Percentiles rank a stretch among this genome's conserved stretches.
phyloP scores from a whole-genome alignment of 2,888 invertebrate genomes.

The Apoderus coryli region DNA sequence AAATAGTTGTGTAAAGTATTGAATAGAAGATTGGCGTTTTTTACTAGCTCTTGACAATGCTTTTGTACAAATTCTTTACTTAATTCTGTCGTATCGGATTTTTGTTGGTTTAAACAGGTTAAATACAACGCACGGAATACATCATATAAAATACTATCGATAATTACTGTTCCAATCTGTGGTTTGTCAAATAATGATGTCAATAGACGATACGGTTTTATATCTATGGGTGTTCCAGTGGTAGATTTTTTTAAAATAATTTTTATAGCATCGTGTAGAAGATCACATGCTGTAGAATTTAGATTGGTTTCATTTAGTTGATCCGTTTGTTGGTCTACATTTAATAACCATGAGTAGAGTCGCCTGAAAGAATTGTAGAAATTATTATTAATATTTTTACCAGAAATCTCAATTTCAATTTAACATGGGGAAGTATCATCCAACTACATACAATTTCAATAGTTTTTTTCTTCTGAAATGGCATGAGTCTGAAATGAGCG shows the following conservation, averaged over 20 bases:
- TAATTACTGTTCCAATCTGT: slow-evolving; percentile 65
- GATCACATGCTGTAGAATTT: slow-evolving; percentile 38
- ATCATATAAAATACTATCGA: slow-evolving; percentile 63
- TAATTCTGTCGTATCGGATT: slow-evolving; percentile 23
- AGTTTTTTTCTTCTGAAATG: no score
- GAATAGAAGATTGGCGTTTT: slow-evolving; percentile 72
- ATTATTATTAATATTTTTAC: no score
- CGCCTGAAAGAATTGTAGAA: slow-evolving; percentile 45
- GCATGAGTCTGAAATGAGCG: no score
- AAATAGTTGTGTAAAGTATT: slow-evolving; percentile 73
- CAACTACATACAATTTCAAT: no score
- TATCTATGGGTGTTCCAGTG: slow-evolving; percentile 38
- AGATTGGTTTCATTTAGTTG: slow-evolving; percentile 34
- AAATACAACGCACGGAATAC: slow-evolving; percentile 52
- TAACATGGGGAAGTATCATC: no score
- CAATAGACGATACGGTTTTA: slow-evolving; percentile 62
- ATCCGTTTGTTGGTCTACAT: no score
- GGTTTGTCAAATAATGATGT: slow-evolving; percentile 75
- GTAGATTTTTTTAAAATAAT: slow-evolving; percentile 43
- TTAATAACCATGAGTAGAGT: slow-evolving; percentile 71
- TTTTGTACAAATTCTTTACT: slow-evolving; percentile 30
- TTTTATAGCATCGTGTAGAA: slow-evolving; percentile 49
- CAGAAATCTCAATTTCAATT: no score
- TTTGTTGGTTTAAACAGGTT: slow-evolving; percentile 35
- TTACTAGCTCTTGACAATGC: slow-evolving; percentile 52